Evolutionary conservation across 1,140 invertebrate species (phyloP), one percentile per base, ranked within the genome.

Genomic region (Eubasilissa regina): DNA sequence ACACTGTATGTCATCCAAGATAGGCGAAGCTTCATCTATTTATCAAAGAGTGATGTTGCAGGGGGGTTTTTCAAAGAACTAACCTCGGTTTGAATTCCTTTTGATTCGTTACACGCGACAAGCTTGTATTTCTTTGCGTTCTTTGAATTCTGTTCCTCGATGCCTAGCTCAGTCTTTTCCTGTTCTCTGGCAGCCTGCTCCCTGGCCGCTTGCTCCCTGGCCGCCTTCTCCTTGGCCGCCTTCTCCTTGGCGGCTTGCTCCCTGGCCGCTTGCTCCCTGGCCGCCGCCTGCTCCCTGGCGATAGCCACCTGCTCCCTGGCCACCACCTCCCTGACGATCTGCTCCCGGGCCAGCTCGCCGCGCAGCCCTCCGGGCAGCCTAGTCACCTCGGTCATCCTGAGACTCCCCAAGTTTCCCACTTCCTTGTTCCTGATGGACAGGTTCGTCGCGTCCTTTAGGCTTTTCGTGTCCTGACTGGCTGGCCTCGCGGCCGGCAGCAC

Each of bases 111-210:
- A 35, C 70, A 74, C 0, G 70, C 70, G 0, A 74, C 70, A 6
- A 74, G 70, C 9, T 74, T 74, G 17, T 55, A 74, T 13, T 74
- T 74, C 8, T 74, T 74, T 0, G 70, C 48, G 11, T 55, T 74
- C 70, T 55, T 55, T 1, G 25, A n/a, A 55, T 74, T 74, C 70
- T 74, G 70, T 1, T 74, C 70, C 51, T 74, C 70, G n/a, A 64
- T 44, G 3, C 19, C 60, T 3, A 17, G 43, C 43, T 64, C 35
- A 7, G 25, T 25, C 19, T 64, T 35, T 6, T 64, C 55, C 55
- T 19, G 9, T 17, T 17, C 19, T 0, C n/a, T n/a, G 0, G 11
- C 11, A 0, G 51, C n/a, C 4, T 55, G 8, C 51, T 1, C 8
- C 13, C 6, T 0, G 13, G 13, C n/a, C 7, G n/a, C 53, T 17